phyloP scores from a whole-genome alignment of 1,140 invertebrate genomes.

The Ganaspis sp. region DNA sequence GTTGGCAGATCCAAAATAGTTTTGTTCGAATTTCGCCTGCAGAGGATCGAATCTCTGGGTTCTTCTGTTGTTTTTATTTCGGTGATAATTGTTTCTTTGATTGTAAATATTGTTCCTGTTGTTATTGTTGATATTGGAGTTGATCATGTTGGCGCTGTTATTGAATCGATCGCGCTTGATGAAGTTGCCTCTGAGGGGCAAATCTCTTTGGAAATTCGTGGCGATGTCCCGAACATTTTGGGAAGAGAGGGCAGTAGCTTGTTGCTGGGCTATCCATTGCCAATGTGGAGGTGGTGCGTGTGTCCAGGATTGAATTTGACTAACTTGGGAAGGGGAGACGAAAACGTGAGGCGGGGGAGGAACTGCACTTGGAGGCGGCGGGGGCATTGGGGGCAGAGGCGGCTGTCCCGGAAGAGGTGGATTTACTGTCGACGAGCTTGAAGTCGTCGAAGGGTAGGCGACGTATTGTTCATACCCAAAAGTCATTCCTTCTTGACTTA shows the following conservation, averaged over 20 bases:
- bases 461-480: constrained; percentile 63
- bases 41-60: constrained; percentile 61
- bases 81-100: constrained; percentile 68
- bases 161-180: constrained; percentile 67
- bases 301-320: constrained; percentile 68
- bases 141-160: background rate
- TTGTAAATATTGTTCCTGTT: constrained; percentile 67
- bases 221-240: constrained; percentile 58
- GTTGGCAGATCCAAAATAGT: constrained; percentile 64
- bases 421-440: constrained; percentile 56
- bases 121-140: constrained; percentile 41
- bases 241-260: constrained; percentile 59
- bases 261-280: constrained; percentile 72
- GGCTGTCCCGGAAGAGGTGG: constrained; percentile 73
- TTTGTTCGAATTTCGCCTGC: constrained; percentile 66
- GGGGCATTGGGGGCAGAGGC: constrained; percentile 73
- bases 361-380: constrained; percentile 62
- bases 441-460: constrained; percentile 48
- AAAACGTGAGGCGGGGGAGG: constrained; percentile 72
- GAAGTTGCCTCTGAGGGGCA: constrained; percentile 65
- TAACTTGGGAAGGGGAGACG: constrained; percentile 63
- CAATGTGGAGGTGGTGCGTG: constrained; percentile 65
- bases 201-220: constrained; percentile 63
- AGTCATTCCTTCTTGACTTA: constrained; percentile 60
- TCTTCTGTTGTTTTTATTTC: constrained; percentile 64